Conservation (phyloP, 1,140 invertebrate species). For the Conopomorpha cramerella region DNA sequence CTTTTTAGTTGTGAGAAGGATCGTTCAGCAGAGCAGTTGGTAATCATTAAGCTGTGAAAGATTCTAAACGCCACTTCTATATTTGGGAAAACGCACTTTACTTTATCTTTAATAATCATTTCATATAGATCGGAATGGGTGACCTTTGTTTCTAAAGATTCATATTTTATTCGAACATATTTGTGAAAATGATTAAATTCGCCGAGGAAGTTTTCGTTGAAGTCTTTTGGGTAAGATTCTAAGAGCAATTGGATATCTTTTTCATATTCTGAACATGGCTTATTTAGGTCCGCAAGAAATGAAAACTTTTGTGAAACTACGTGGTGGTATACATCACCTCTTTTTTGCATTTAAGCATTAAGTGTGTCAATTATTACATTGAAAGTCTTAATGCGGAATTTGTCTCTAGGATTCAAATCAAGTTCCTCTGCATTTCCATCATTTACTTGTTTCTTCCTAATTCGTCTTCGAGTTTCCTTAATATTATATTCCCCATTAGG, state of each 20-base stretch:
- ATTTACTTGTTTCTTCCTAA: not conserved
- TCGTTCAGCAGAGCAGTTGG: too few relatives aligned
- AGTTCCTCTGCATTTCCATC: not conserved
- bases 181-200: too few relatives aligned
- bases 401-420: not conserved
- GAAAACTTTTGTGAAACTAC: not conserved
- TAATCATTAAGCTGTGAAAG: too few relatives aligned
- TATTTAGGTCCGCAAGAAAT: constrained; percentile 1
- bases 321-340: not conserved
- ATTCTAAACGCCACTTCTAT: too few relatives aligned
- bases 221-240: constrained; percentile 1
- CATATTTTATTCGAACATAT: too few relatives aligned
- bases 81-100: too few relatives aligned
- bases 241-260: not conserved
- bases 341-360: constrained; percentile 1
- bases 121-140: too few relatives aligned
- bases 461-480: not conserved
- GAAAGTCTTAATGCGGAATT: not conserved
- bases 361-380: constrained; percentile 1
- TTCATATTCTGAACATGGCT: constrained; percentile 1
- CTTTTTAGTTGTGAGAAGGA: too few relatives aligned
- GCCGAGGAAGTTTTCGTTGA: not conserved
- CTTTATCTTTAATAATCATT: too few relatives aligned
- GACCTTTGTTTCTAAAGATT: too few relatives aligned
- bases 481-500: not conserved